Evolutionary conservation across 2,888 invertebrate genomes (phyloP).

Genomic region (Pelosia muscerda): DNA sequence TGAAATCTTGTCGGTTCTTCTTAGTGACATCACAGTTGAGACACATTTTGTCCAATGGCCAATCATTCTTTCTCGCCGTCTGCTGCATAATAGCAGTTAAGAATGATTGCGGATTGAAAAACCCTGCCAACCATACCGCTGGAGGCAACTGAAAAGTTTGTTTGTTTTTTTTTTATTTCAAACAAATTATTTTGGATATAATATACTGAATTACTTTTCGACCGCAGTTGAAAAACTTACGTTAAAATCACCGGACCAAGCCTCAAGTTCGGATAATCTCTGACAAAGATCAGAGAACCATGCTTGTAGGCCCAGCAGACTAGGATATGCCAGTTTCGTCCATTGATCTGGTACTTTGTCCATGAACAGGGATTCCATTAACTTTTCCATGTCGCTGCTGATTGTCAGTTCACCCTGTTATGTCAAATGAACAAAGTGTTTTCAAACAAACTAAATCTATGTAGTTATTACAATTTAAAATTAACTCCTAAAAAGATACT

Average conservation of each 20-base stretch:
- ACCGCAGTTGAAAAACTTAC: conserved; percentile 66
- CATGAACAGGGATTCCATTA: conserved; percentile 95
- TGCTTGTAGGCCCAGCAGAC: conserved; percentile 91
- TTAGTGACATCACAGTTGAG: conserved; percentile 98
- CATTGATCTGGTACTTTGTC: conserved; percentile 95
- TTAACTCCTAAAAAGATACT: too few species aligned
- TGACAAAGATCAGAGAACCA: conserved; percentile 96
- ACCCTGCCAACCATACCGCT: conserved; percentile 97
- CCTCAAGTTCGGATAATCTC: conserved; percentile 93
- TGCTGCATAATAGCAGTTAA: conserved; percentile 99
- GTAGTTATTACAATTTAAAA: too few species aligned
- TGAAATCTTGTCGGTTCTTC: conserved; percentile 94
- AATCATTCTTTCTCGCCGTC: conserved; percentile 97
- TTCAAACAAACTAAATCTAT: too few species aligned
- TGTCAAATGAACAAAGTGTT: neutral
- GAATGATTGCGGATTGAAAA: conserved; percentile 99
- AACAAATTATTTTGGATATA: too few species aligned
- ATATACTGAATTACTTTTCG: too few species aligned
- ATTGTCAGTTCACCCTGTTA: conserved; percentile 96
- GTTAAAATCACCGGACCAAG: conserved; percentile 95
- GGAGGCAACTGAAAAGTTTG: conserved; percentile 88
- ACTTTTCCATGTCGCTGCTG: conserved; percentile 95
- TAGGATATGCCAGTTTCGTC: conserved; percentile 96
- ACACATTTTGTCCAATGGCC: conserved; percentile 98
- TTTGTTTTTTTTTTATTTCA: too few species aligned